phyloP scores from a whole-genome alignment of 2,113 vertebrate species.

The Gallinago jamesoni region DNA sequence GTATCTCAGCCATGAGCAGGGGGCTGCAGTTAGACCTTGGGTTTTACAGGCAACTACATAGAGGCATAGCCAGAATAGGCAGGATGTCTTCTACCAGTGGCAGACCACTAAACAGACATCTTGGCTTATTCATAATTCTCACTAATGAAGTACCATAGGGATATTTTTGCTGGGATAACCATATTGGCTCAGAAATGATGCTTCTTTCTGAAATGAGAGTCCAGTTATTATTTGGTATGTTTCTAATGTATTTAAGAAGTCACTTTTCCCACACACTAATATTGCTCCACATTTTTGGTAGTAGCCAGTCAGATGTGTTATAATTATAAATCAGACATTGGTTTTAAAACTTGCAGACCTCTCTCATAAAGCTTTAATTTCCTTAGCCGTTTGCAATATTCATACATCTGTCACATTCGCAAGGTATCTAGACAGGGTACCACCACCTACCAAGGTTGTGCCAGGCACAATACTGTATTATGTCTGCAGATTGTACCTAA shows the following conservation, averaged over 20 bases:
- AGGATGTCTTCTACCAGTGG: background rate
- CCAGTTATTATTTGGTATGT: background rate
- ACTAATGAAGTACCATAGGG: background rate
- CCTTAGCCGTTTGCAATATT: conserved; percentile 16
- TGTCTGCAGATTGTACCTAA: conserved; percentile 28
- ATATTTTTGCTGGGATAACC: conserved; percentile 12
- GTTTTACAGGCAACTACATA: background rate
- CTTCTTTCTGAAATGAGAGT: background rate
- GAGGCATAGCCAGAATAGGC: background rate
- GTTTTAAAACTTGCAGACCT: conserved; percentile 46
- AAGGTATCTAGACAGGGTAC: conserved; percentile 9
- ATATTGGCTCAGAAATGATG: background rate
- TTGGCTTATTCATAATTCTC: background rate
- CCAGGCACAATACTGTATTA: conserved; percentile 30
- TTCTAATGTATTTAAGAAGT: conserved; percentile 6
- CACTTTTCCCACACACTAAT: conserved; percentile 34
- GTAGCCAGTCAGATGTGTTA: conserved; percentile 1
- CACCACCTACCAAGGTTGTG: background rate
- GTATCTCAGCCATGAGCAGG: background rate
- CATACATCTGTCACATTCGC: background rate
- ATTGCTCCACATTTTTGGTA: conserved; percentile 19
- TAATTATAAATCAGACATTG: conserved; percentile 36
- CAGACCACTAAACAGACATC: background rate
- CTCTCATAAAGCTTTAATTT: conserved; percentile 43
- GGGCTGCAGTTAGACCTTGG: background rate